Percentiles rank a stretch among this genome's conserved stretches.
Conservation (phyloP, 1,140 invertebrate genomes). For the Bactericera cockerelli region DNA sequence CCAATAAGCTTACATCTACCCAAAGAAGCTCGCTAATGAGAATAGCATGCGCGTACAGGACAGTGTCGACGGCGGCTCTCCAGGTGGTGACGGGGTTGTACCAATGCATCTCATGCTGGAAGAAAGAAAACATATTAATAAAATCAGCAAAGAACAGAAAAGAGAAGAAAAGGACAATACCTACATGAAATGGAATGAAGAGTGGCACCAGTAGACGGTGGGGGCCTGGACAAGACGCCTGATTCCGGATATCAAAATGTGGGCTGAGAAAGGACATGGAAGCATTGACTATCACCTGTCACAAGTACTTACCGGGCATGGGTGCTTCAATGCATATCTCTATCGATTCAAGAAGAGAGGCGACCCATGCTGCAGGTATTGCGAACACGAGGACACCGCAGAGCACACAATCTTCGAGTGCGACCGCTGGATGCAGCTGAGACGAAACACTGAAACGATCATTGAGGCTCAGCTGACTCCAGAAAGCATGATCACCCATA, state of each 20-base stretch:
- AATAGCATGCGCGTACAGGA: conserved; percentile 1
- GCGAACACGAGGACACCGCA: neutral
- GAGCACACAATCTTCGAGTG: neutral
- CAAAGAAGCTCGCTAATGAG: neutral
- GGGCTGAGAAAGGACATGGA: neutral
- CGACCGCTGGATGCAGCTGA: neutral
- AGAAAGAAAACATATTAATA: neutral
- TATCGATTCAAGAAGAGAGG: neutral
- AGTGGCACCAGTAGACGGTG: neutral
- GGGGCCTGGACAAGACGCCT: neutral
- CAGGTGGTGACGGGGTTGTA: neutral
- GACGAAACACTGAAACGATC: neutral
- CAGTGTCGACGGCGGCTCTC: conserved; percentile 8
- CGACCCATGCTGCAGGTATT: neutral
- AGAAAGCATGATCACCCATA: neutral
- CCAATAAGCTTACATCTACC: neutral
- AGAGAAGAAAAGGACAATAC: neutral
- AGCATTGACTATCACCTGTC: neutral
- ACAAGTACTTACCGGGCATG: neutral
- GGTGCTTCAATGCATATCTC: neutral
- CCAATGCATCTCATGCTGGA: conserved; percentile 13
- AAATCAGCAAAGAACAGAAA: neutral
- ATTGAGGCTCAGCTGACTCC: neutral
- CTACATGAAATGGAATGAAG: neutral
- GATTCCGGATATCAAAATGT: neutral